Percentiles rank a stretch among this genome's conserved stretches.
Conservation (phyloP, 2,797 vertebrate genomes). For the Pithecia hirsuta region DNA sequence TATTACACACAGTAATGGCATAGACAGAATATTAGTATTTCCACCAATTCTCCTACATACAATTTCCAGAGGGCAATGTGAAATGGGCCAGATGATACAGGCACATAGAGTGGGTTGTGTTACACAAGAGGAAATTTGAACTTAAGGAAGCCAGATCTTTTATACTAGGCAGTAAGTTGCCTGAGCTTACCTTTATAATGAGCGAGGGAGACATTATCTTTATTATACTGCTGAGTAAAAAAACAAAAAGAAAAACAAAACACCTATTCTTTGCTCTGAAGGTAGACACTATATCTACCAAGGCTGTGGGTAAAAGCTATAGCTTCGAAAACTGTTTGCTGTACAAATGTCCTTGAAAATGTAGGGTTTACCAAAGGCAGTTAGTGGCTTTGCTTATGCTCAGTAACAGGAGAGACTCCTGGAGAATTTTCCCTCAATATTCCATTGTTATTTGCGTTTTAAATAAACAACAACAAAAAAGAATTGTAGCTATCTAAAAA, state of each 20-base stretch:
- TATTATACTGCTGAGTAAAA: neutral
- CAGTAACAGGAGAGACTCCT: neutral
- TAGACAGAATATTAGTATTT: neutral
- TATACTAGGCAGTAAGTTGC: neutral
- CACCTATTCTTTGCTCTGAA: neutral
- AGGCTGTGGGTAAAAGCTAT: neutral
- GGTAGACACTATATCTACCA: neutral
- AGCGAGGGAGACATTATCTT: neutral
- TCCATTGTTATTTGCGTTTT: neutral
- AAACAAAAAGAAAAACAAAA: neutral
- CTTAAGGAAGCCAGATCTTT: neutral
- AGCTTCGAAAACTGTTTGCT: neutral
- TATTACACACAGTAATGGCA: neutral
- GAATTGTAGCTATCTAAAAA: neutral
- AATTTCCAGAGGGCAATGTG: neutral
- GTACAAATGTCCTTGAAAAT: neutral
- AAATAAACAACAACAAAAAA: neutral
- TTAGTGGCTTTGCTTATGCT: neutral
- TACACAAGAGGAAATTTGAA: neutral
- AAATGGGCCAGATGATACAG: neutral
- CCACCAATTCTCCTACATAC: neutral
- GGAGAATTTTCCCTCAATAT: neutral
- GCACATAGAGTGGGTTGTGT: neutral
- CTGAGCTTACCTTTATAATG: neutral
- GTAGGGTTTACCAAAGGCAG: neutral